These are phyloP conservation scores for Heliconius ethilla DNA, from an alignment of 2,888 invertebrate genomes.

Conservation along the genomic window DNA sequence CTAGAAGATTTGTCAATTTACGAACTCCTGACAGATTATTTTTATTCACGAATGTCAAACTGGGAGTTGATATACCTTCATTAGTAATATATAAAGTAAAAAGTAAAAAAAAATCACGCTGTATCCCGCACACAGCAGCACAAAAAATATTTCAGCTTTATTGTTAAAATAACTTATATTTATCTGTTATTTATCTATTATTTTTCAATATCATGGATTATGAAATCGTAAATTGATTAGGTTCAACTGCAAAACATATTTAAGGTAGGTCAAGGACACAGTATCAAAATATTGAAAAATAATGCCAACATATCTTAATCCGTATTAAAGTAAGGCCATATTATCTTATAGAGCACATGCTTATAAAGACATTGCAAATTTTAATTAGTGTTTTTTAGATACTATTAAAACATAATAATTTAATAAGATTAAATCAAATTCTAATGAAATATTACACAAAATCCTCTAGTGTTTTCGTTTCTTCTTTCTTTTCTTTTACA, in stretches of 20 bases:
- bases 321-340: slow-evolving; percentile 10
- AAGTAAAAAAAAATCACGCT: too few relatives aligned
- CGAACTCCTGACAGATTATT: slow-evolving; percentile 9
- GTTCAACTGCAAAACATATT: slow-evolving; percentile 14
- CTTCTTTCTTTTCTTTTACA: too few relatives aligned
- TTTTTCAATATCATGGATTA: slow-evolving; percentile 13
- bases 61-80: not conserved
- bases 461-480: too few relatives aligned
- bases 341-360: not conserved
- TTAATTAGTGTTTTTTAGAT: not conserved
- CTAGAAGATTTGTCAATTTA: slow-evolving; percentile 52
- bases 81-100: too few relatives aligned
- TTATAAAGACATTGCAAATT: not conserved
- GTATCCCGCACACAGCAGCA: too few relatives aligned
- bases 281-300: slow-evolving; percentile 4
- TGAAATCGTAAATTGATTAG: not conserved
- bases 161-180: not conserved
- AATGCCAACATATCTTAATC: slow-evolving; percentile 14
- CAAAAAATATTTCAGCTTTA: too few relatives aligned
- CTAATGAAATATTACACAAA: too few relatives aligned
- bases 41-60: not conserved
- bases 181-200: not conserved
- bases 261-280: slow-evolving; percentile 24
- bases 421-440: not conserved
- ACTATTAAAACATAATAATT: not conserved